phyloP scores from a whole-genome alignment of 2,888 invertebrate species.

The Epirrita christyi region DNA sequence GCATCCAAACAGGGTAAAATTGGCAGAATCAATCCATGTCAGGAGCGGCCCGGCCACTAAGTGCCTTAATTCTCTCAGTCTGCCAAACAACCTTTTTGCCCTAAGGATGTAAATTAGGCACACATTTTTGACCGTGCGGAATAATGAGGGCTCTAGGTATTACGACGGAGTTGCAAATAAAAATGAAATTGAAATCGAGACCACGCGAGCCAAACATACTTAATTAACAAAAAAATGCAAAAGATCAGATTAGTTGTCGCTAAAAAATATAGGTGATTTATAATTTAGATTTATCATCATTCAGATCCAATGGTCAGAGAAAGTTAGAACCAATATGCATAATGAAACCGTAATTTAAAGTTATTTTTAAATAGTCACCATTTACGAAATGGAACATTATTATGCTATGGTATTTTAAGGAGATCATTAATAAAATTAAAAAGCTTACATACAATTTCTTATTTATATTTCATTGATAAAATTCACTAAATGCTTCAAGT shows the following conservation, averaged over 20 bases:
- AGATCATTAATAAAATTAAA: neutral
- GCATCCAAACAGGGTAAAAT: conserved; percentile 40
- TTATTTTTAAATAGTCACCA: too few relatives aligned
- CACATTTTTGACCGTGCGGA: conserved; percentile 17
- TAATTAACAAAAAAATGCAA: too few relatives aligned
- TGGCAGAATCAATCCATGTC: conserved; percentile 70
- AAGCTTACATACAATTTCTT: neutral
- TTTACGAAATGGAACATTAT: too few relatives aligned
- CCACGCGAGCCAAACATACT: neutral
- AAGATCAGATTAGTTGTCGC: too few relatives aligned
- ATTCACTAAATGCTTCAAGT: neutral
- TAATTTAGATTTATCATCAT: too few relatives aligned
- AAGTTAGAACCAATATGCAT: too few relatives aligned
- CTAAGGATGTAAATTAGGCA: conserved; percentile 53
- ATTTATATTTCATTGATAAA: neutral
- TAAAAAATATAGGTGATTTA: too few relatives aligned
- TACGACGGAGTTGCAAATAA: conserved; percentile 4
- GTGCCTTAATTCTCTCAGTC: conserved; percentile 64
- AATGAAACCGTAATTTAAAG: too few relatives aligned
- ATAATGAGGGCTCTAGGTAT: conserved; percentile 15
- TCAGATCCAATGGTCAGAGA: too few relatives aligned
- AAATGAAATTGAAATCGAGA: neutral
- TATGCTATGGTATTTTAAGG: too few relatives aligned
- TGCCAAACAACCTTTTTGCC: conserved; percentile 54
- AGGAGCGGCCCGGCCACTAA: conserved; percentile 57